phyloP scores from a whole-genome alignment of 2,797 vertebrate genomes.

The Acestrorhynchus altus region DNA sequence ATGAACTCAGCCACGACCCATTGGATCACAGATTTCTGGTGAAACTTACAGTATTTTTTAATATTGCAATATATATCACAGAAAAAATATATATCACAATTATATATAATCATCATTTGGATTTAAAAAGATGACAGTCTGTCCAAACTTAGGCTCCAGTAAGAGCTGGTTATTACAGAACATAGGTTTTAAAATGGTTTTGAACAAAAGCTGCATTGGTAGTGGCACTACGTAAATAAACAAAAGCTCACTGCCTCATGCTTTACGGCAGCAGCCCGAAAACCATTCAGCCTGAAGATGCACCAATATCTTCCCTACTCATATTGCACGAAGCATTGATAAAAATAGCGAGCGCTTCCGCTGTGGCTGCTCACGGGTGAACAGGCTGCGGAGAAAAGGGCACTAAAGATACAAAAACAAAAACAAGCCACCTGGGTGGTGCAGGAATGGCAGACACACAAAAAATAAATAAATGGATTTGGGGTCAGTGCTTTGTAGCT shows the following conservation, averaged over 20 bases:
- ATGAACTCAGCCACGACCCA: too few species aligned
- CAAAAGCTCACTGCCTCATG: constrained; percentile 22
- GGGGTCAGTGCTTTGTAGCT: constrained; percentile 43
- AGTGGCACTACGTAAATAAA: constrained; percentile 11
- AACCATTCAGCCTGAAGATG: constrained; percentile 29
- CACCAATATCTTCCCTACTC: constrained; percentile 60
- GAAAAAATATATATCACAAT: too few species aligned
- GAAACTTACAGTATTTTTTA: too few species aligned
- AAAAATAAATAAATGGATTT: constrained; percentile 56
- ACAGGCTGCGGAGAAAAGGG: constrained; percentile 57
- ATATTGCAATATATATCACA: too few species aligned
- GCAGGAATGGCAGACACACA: constrained; percentile 52
- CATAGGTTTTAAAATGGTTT: not conserved
- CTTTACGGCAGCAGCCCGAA: constrained; percentile 29
- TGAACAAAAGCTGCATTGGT: not conserved
- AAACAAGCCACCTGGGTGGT: constrained; percentile 55
- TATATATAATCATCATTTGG: too few species aligned
- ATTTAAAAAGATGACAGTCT: not conserved
- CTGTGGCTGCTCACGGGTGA: constrained; percentile 51
- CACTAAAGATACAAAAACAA: constrained; percentile 50
- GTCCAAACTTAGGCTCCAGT: not conserved
- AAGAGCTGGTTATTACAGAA: not conserved
- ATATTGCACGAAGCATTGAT: constrained; percentile 51
- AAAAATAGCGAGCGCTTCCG: constrained; percentile 51
- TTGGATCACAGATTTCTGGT: too few species aligned